Evolutionary conservation across 2,888 invertebrate species (phyloP).

Genomic region (Oligia strigilis): DNA sequence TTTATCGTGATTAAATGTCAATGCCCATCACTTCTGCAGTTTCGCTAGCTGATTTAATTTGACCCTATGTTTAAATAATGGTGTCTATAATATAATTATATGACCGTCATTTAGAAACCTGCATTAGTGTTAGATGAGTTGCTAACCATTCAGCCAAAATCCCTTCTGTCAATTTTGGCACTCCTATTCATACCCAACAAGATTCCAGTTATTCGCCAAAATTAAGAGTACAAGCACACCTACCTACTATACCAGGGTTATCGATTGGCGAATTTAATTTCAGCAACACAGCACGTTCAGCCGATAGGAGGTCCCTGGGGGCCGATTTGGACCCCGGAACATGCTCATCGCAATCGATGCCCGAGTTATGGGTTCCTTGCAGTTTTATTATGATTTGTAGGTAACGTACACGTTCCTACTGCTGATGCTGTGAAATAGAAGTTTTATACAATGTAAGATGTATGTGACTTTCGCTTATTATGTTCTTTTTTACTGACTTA

Average conservation of each 20-base stretch:
- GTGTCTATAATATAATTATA: background rate
- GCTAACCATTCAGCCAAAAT: background rate
- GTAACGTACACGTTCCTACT: conserved; percentile 28
- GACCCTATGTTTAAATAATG: background rate
- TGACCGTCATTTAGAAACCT: background rate
- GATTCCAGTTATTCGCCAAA: conserved; percentile 6
- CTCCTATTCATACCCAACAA: background rate
- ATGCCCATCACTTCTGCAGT: too few species aligned
- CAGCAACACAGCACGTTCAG: conserved; percentile 72
- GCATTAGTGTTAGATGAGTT: background rate
- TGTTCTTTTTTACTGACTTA: background rate
- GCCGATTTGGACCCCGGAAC: conserved; percentile 71
- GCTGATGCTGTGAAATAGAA: conserved; percentile 38
- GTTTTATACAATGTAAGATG: conserved; percentile 20
- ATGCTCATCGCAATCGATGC: conserved; percentile 70
- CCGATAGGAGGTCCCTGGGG: conserved; percentile 69
- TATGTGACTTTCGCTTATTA: background rate
- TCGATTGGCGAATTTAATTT: conserved; percentile 80
- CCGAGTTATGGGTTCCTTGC: conserved; percentile 58
- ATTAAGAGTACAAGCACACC: conserved; percentile 34
- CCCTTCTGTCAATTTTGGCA: background rate
- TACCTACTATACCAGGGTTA: conserved; percentile 60
- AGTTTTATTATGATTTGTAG: conserved; percentile 70
- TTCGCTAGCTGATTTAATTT: too few species aligned
- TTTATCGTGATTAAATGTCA: too few species aligned